Conservation (phyloP, 2,797 vertebrate genomes). For the Enteromius argenteus region DNA sequence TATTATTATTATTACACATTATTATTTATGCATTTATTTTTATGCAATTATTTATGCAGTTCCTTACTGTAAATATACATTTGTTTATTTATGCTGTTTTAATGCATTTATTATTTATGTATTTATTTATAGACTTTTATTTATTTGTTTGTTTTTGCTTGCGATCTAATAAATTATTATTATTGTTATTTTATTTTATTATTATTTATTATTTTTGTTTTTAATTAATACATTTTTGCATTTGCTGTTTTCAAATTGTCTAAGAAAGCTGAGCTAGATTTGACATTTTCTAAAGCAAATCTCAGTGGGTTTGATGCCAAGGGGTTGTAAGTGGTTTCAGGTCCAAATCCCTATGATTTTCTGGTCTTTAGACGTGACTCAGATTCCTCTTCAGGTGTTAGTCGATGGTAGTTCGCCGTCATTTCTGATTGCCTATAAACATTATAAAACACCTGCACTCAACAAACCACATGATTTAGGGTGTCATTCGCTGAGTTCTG, state of each 20-base stretch:
- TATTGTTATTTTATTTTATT: no score
- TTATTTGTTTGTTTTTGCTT: no score
- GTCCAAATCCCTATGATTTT: not conserved
- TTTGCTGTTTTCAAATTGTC: not conserved
- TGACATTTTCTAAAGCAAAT: not conserved
- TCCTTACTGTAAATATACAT: no score
- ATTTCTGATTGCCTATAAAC: not conserved
- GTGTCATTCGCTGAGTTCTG: not conserved
- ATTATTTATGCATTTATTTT: no score
- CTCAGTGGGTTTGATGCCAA: not conserved
- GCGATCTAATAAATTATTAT: no score
- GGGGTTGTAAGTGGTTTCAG: not conserved
- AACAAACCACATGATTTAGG: not conserved
- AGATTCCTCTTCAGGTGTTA: not conserved
- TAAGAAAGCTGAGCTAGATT: not conserved
- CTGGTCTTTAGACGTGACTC: not conserved
- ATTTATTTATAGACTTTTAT: no score
- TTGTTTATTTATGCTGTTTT: no score
- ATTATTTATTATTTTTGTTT: no score
- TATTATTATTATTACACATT: no score
- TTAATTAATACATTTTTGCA: no score
- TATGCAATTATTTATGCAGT: no score
- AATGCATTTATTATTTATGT: no score
- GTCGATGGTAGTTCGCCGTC: not conserved
- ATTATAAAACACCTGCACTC: not conserved